These are phyloP conservation scores for Ranitomeya variabilis DNA, from an alignment of 2,113 vertebrate genomes.

Conservation along the genomic window DNA sequence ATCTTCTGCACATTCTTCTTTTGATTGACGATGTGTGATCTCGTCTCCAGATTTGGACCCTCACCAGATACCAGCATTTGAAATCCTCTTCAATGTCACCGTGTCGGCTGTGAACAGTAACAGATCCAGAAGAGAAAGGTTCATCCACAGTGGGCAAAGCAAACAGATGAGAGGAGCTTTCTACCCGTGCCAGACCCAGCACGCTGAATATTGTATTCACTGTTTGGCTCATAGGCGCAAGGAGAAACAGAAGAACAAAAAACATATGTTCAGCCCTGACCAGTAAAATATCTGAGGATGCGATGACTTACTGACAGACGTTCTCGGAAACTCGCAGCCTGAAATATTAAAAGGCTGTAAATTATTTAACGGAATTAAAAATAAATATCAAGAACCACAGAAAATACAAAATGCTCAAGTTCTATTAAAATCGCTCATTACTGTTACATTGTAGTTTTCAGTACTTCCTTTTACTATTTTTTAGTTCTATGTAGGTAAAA, in stretches of 20 bases:
- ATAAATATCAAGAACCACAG: background rate
- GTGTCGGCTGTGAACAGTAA: background rate
- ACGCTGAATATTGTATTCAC: slow-evolving; percentile 15
- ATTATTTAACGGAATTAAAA: slow-evolving; percentile 6
- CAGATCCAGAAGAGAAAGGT: too few relatives aligned
- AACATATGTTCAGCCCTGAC: slow-evolving; percentile 23
- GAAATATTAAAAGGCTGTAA: slow-evolving; percentile 20
- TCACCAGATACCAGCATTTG: background rate
- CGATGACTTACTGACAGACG: background rate
- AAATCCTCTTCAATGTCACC: slow-evolving; percentile 7
- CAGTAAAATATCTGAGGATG: background rate
- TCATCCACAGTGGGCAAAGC: background rate
- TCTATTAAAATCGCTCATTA: background rate
- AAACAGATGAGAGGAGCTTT: slow-evolving; percentile 2
- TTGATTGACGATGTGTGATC: background rate
- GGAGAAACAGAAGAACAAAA: background rate
- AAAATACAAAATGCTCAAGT: background rate
- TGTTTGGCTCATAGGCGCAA: slow-evolving; percentile 13
- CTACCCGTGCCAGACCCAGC: background rate
- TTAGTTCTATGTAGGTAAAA: too few relatives aligned
- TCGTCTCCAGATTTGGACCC: background rate
- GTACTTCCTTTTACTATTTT: too few relatives aligned
- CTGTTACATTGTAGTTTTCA: too few relatives aligned
- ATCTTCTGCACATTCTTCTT: background rate
- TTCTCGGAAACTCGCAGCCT: background rate